Conservation (phyloP, 2,113 vertebrate species). For the Motacilla alba region DNA sequence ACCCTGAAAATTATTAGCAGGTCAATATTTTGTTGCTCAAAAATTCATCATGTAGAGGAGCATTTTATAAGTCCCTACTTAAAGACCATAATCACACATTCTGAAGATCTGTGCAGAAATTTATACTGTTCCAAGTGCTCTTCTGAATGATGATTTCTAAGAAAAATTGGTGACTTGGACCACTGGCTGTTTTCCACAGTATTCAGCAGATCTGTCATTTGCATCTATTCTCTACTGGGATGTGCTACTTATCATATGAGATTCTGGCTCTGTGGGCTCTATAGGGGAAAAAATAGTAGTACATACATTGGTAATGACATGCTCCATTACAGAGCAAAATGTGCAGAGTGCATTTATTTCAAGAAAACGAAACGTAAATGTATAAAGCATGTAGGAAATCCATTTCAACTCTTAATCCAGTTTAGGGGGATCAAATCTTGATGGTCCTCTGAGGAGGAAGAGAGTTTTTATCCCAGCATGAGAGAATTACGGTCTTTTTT, state of each 20-base stretch:
- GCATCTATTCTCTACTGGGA: constrained; percentile 2
- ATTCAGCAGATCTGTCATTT: constrained; percentile 35
- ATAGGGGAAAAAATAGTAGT: constrained; percentile 40
- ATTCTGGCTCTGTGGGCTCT: constrained; percentile 1
- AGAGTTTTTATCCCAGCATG: constrained; percentile 11
- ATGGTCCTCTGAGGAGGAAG: neutral
- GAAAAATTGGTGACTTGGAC: neutral
- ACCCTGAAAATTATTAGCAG: neutral
- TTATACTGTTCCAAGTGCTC: neutral
- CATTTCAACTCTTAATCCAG: constrained; percentile 61
- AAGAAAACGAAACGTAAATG: neutral
- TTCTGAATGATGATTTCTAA: neutral
- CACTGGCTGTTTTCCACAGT: neutral
- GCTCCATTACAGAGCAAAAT: constrained; percentile 63
- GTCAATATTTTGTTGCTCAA: neutral
- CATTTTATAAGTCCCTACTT: neutral
- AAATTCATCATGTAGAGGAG: neutral
- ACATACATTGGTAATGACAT: constrained; percentile 33
- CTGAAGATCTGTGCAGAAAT: neutral
- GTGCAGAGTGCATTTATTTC: constrained; percentile 29
- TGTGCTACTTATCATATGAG: constrained; percentile 25
- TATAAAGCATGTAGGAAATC: constrained; percentile 61
- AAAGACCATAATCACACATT: neutral
- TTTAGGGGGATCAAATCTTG: constrained; percentile 39
- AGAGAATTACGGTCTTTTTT: constrained; percentile 28